phyloP scores from a whole-genome alignment of 2,797 vertebrate genomes.

The Threskiornis aethiopicus region DNA sequence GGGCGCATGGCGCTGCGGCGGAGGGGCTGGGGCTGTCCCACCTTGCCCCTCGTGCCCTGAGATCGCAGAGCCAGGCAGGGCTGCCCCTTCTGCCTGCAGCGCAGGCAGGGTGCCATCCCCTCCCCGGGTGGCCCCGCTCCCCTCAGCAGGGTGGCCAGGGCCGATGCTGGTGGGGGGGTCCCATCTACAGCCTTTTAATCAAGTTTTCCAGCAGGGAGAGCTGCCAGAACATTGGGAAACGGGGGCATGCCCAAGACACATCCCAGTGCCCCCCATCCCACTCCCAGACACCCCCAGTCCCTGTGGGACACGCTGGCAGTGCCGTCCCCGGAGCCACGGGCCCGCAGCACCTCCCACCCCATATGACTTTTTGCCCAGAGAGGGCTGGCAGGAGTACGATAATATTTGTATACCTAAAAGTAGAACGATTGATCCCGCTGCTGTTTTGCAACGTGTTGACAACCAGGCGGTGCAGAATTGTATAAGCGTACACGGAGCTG shows the following conservation, averaged over 20 bases:
- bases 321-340: fast-evolving
- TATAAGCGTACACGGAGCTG: constrained; percentile 13
- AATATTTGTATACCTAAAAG: constrained; percentile 40
- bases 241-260: not conserved
- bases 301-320: fast-evolving
- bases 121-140: not conserved
- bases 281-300: not conserved
- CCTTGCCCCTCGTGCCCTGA: not conserved
- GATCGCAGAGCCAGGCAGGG: not conserved
- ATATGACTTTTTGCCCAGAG: not conserved
- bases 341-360: not conserved
- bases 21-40: not conserved
- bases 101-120: not conserved
- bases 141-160: not conserved
- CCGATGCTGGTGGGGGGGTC: not conserved
- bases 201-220: not conserved
- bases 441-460: constrained; percentile 33
- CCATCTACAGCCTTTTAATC: not conserved
- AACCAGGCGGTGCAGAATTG: not conserved
- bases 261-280: not conserved
- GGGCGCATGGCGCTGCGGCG: not conserved
- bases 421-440: constrained; percentile 7
- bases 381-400: not conserved
- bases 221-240: not conserved
- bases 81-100: not conserved